Evolutionary conservation across 2,797 vertebrate species (phyloP).

Genomic region (Hozukius guyotensis): DNA sequence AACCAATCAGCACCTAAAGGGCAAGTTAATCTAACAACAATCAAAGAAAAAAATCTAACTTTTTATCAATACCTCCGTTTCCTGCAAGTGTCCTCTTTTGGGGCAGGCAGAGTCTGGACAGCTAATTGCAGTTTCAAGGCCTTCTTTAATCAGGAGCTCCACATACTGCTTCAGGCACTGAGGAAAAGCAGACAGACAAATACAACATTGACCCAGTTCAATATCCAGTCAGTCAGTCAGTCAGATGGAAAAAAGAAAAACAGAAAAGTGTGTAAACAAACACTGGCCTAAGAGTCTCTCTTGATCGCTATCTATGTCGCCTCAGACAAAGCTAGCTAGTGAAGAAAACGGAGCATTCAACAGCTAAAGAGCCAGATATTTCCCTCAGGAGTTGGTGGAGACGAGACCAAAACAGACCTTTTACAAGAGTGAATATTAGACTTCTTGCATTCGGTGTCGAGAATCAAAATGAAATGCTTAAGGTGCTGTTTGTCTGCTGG

Average conservation of each 20-base stretch:
- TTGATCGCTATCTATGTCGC: neutral
- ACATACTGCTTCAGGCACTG: constrained; percentile 99
- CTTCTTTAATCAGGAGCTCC: constrained; percentile 98
- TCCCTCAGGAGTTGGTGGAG: neutral
- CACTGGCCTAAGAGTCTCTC: neutral
- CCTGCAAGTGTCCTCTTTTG: constrained; percentile 94
- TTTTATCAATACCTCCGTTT: constrained; percentile 89
- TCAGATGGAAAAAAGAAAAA: neutral
- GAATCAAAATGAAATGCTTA: neutral
- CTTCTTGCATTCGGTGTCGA: neutral
- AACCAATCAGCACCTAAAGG: neutral
- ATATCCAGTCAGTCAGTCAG: neutral
- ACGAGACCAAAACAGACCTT: neutral
- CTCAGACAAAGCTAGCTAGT: neutral
- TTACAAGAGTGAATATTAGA: neutral
- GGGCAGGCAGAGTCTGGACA: constrained; percentile 97
- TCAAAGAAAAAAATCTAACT: neutral
- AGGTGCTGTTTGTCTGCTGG: neutral
- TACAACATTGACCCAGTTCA: constrained; percentile 15
- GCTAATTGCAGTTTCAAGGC: constrained; percentile 96
- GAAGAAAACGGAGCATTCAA: neutral
- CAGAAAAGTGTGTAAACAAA: constrained; percentile 1
- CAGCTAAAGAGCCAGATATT: neutral
- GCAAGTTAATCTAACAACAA: neutral
- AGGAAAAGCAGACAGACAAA: constrained; percentile 37